These are phyloP conservation scores for Chelon labrosus DNA, from an alignment of 2,797 vertebrate species.

Conservation along the genomic window DNA sequence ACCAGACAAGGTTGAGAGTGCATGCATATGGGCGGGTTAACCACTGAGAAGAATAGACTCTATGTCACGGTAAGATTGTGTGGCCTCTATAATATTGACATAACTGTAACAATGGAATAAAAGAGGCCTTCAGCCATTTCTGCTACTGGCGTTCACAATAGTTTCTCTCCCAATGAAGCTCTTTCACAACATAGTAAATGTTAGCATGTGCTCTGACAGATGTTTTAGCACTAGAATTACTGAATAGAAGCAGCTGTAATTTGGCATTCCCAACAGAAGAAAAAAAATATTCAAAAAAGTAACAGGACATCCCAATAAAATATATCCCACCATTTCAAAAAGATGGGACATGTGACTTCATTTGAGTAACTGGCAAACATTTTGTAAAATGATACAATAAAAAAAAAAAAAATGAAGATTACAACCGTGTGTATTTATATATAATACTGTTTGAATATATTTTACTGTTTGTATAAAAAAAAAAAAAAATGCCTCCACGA, in stretches of 20 bases:
- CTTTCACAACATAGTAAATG: slow-evolving; percentile 34
- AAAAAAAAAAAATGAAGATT: slow-evolving; percentile 48
- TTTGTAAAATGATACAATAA: slow-evolving; percentile 46
- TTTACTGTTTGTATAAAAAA: slow-evolving; percentile 56
- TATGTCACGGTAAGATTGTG: slow-evolving; percentile 19
- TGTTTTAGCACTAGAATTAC: slow-evolving; percentile 37
- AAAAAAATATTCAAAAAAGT: slow-evolving; percentile 23
- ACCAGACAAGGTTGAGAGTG: slow-evolving; percentile 25
- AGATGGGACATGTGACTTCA: slow-evolving; percentile 64
- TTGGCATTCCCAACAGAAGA: slow-evolving; percentile 63
- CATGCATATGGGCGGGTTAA: slow-evolving; percentile 48
- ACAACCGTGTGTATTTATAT: slow-evolving; percentile 68
- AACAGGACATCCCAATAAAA: slow-evolving; percentile 57
- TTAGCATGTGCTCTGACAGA: slow-evolving; percentile 20
- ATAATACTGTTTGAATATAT: slow-evolving; percentile 80
- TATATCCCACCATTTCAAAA: slow-evolving; percentile 41
- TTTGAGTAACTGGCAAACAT: slow-evolving; percentile 54
- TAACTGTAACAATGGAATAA: slow-evolving; percentile 21
- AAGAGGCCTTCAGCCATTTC: slow-evolving; percentile 20
- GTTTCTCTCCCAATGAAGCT: slow-evolving; percentile 52
- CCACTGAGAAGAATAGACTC: slow-evolving; percentile 19
- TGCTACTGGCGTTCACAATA: slow-evolving; percentile 41
- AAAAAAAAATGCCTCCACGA: slow-evolving; percentile 34
- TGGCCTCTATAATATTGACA: slow-evolving; percentile 26
- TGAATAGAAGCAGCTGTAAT: slow-evolving; percentile 54